Conservation (phyloP, 2,113 vertebrate genomes). For the Sinocyclocheilus anophthalmus region DNA sequence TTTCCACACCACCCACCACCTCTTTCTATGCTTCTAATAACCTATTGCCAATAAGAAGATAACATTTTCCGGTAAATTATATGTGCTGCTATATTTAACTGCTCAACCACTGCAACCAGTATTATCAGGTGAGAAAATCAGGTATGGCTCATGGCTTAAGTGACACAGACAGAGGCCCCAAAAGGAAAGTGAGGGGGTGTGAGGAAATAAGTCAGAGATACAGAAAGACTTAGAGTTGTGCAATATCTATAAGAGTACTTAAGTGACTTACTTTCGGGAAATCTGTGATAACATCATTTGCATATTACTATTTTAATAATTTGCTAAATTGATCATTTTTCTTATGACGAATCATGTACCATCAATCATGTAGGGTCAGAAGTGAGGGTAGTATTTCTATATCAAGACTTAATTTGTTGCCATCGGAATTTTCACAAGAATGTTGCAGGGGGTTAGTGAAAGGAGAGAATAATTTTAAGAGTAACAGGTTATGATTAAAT, state of each 20-base stretch:
- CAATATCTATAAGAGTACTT: slow-evolving; percentile 11
- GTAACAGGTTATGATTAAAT: too few relatives aligned
- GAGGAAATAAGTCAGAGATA: slow-evolving; percentile 37
- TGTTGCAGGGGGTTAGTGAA: too few relatives aligned
- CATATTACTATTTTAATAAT: not conserved
- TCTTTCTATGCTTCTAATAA: slow-evolving; percentile 56
- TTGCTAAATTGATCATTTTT: not conserved
- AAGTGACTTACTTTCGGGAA: slow-evolving; percentile 28
- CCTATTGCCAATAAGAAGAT: slow-evolving; percentile 37
- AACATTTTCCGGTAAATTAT: slow-evolving; percentile 56
- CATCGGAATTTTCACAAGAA: too few relatives aligned
- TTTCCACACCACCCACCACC: not conserved
- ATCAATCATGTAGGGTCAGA: not conserved
- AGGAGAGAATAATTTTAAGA: too few relatives aligned
- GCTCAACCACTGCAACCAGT: slow-evolving; percentile 16
- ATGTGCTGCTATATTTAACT: slow-evolving; percentile 40
- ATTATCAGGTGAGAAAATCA: slow-evolving; percentile 42
- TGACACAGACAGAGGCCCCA: slow-evolving; percentile 19
- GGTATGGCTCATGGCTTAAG: slow-evolving; percentile 9
- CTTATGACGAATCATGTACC: not conserved
- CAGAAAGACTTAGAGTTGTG: slow-evolving; percentile 15
- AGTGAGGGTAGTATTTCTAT: not conserved
- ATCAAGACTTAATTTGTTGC: not conserved
- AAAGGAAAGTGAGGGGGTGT: slow-evolving; percentile 42
- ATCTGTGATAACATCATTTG: not conserved